Percentiles rank a stretch among this genome's conserved stretches.
Evolutionary conservation across 1,140 invertebrate species (phyloP).

Genomic region (Drosophila simulans): DNA sequence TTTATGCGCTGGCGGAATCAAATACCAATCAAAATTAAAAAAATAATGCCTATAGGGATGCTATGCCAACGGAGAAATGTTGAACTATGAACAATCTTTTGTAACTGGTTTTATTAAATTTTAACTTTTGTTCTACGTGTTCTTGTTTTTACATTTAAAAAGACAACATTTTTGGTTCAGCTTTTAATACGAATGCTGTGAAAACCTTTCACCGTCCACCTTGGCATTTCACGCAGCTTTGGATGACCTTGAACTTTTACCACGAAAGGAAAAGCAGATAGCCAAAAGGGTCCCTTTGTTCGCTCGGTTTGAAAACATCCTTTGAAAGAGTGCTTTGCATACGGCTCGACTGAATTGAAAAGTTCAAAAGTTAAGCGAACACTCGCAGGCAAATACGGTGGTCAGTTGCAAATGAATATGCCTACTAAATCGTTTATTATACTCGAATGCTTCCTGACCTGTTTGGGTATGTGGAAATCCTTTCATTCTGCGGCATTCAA

Average conservation of each 20-base stretch:
- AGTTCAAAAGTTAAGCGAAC: slow-evolving; percentile 55
- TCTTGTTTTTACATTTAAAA: background rate
- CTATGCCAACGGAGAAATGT: background rate
- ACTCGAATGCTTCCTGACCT: background rate
- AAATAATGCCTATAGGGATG: background rate
- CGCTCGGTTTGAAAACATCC: slow-evolving; percentile 32
- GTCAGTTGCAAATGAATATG: slow-evolving; percentile 3
- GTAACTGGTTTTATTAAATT: background rate
- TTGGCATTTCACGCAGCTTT: slow-evolving; percentile 25
- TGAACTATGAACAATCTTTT: background rate
- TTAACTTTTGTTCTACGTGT: too few relatives aligned
- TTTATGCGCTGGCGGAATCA: background rate
- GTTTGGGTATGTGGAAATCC: background rate
- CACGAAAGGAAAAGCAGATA: slow-evolving; percentile 16
- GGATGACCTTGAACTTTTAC: slow-evolving; percentile 41
- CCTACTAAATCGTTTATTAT: slow-evolving; percentile 12
- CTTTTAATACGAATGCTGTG: background rate
- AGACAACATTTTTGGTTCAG: background rate
- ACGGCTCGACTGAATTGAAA: slow-evolving; percentile 4
- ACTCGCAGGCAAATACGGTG: slow-evolving; percentile 11
- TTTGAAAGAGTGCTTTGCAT: slow-evolving; percentile 37
- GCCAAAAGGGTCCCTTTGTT: slow-evolving; percentile 17
- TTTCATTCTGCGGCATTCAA: slow-evolving; percentile 15
- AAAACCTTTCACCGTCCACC: slow-evolving; percentile 5
- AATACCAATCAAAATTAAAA: background rate